These are phyloP conservation scores for Hyles lineata DNA, from an alignment of 2,888 invertebrate species.

Conservation along the genomic window DNA sequence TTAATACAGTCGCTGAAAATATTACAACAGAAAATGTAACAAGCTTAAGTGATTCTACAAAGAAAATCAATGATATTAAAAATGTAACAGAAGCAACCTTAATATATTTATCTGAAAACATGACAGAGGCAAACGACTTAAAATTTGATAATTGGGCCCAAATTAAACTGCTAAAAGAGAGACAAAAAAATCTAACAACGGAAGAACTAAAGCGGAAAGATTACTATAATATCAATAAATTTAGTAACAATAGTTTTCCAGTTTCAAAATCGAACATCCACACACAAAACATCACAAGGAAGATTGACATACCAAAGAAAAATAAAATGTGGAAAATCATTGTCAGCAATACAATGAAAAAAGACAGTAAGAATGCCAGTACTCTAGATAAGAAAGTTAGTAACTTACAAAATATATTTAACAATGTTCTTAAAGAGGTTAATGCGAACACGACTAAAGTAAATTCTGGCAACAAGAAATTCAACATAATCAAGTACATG, in stretches of 20 bases:
- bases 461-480: constrained; percentile 43
- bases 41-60: background rate
- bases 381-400: constrained; percentile 35
- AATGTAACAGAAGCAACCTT: background rate
- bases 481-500: constrained; percentile 56
- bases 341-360: constrained; percentile 37
- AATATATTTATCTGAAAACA: constrained; percentile 20
- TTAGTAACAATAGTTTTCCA: background rate
- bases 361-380: constrained; percentile 29
- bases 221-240: background rate
- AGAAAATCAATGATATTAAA: background rate
- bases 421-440: constrained; percentile 41
- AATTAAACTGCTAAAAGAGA: constrained; percentile 40
- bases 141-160: constrained; percentile 47
- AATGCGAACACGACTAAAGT: constrained; percentile 40
- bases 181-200: constrained; percentile 29
- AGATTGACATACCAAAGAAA: constrained; percentile 41
- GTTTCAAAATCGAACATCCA: constrained; percentile 30
- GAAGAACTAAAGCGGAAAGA: constrained; percentile 17
- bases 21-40: background rate
- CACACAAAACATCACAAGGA: constrained; percentile 36
- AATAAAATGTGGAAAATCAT: constrained; percentile 45
- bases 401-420: constrained; percentile 42
- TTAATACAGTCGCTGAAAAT: background rate
- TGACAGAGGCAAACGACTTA: constrained; percentile 39